phyloP scores from a whole-genome alignment of 2,797 vertebrate species.

The Bryconaethiops microstoma region DNA sequence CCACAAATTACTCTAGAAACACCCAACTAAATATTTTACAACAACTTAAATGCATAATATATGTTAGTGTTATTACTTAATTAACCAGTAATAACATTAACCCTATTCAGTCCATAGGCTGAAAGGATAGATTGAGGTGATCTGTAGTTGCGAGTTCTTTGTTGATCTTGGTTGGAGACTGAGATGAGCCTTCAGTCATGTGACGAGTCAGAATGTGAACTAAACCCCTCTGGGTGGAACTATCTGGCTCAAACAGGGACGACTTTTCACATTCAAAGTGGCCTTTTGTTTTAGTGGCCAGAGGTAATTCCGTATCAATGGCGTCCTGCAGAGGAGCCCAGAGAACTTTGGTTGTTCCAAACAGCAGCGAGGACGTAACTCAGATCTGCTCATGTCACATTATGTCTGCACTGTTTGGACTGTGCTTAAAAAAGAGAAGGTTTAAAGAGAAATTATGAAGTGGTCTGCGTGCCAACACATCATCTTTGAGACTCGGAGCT shows the following conservation, averaged over 20 bases:
- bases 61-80: background rate
- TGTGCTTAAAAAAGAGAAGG: background rate
- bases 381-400: background rate
- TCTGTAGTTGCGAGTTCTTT: constrained; percentile 2
- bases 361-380: constrained; percentile 23
- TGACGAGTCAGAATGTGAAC: constrained; percentile 43
- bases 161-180: constrained; percentile 1
- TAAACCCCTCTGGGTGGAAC: constrained; percentile 47
- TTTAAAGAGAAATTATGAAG: background rate
- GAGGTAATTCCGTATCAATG: constrained; percentile 52
- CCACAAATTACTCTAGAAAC: too few relatives aligned
- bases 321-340: constrained; percentile 49
- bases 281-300: constrained; percentile 58
- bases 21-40: too few relatives aligned
- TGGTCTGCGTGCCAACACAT: background rate
- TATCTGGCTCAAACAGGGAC: constrained; percentile 57
- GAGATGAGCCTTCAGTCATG: constrained; percentile 42
- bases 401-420: background rate
- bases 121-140: background rate
- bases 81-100: background rate
- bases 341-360: constrained; percentile 29
- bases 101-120: background rate
- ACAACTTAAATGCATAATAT: too few relatives aligned
- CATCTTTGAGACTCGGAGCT: background rate
- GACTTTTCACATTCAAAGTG: constrained; percentile 60